Base-by-base conservation (phyloP, 2,888 invertebrate species). In the Eristalinus sepulchralis region DNA sequence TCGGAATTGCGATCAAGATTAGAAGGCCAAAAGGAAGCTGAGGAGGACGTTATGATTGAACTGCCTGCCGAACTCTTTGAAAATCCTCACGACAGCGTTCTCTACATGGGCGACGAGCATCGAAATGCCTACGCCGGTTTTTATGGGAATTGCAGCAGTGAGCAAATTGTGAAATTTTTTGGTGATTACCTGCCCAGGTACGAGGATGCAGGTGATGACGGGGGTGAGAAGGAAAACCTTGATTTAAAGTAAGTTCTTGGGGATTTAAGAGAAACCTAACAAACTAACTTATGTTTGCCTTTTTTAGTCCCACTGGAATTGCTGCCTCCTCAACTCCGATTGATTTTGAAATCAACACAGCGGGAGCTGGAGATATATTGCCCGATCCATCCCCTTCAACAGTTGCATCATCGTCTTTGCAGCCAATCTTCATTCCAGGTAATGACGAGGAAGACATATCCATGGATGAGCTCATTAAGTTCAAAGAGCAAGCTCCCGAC, bases 131-230 rank as follows among this genome's bases (percentile, higher is more conserved):
- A 90, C 59, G 90, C 90, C 2, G 90, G 90, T 1, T 90, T 89
- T 62, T 90, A 90, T 86, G 90, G 90, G 0, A 89, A 89, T 57
- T 89, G 89, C 47, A 88, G 86, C 20, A 88, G 88, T 20, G 84
- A 89, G 9, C 88, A 89, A 47, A 88, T 90, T 39, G 6, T 78
- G 0, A 76, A 88, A 53, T 90, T 90, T 68, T 90, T 90, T 31
- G 90, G 89, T 0, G 89, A 89, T 59, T 90, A 89, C 67, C 82
- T 90, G 34, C 90, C 90, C 1, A 90, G 88, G 88, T 90, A 90
- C 75, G 89, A 89, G 67, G 88, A 89, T 68, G 88, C 80, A 1
- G 53, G 66, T 8, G 73, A 71, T 3, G 79, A 75, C 0, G 75
- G 75, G 0, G 77, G 66, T 10, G 86, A 83, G 20, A 62, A 60